Conservation (phyloP, 2,888 invertebrate species). For the Octonoba sinensis region DNA sequence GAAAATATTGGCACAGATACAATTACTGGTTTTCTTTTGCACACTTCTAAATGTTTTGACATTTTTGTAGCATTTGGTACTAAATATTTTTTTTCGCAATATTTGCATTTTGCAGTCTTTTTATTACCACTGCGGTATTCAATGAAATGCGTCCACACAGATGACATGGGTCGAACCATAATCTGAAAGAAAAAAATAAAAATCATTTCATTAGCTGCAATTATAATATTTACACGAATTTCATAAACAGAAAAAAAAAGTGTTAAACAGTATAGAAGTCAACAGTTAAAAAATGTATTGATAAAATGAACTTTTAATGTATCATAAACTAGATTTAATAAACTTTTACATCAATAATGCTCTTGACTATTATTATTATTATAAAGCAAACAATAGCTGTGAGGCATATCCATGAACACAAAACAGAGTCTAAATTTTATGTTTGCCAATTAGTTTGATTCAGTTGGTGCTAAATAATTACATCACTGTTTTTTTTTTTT, state of each 20-base stretch:
- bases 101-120: neutral
- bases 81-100: neutral
- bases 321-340: neutral
- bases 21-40: neutral
- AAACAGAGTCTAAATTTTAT: neutral
- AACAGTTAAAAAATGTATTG: neutral
- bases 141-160: neutral
- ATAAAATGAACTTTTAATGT: neutral
- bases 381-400: neutral
- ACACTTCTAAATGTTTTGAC: neutral
- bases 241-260: neutral
- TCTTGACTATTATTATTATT: neutral
- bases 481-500: neutral
- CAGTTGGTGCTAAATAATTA: neutral
- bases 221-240: neutral
- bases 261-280: neutral
- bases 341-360: neutral
- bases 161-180: neutral
- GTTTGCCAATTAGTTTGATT: slow-evolving; percentile 1
- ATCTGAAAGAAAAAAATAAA: neutral
- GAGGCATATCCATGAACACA: neutral
- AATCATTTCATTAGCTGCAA: neutral
- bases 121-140: neutral
- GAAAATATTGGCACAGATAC: neutral
- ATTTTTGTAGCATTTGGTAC: neutral